phyloP scores from a whole-genome alignment of 2,797 vertebrate species.

The Myotis vivesi region DNA sequence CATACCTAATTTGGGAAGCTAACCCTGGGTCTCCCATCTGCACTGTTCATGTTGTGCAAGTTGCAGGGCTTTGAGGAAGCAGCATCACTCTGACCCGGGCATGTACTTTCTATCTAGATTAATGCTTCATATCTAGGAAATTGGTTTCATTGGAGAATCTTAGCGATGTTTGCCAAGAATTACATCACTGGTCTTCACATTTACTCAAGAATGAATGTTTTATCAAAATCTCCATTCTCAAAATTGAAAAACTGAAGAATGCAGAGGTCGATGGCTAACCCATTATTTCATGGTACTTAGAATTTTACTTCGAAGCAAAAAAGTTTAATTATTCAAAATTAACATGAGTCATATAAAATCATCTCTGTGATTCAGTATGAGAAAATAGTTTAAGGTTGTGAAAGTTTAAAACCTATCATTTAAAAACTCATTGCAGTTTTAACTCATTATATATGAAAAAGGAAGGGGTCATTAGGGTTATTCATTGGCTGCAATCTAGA shows the following conservation, averaged over 20 bases:
- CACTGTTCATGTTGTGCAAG: neutral
- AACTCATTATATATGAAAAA: neutral
- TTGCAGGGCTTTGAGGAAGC: neutral
- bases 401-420: slow-evolving; percentile 25
- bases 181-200: slow-evolving; percentile 2
- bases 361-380: neutral
- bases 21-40: neutral
- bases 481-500: neutral
- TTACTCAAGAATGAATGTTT: slow-evolving; percentile 26
- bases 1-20: neutral
- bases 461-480: neutral
- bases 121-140: neutral
- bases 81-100: neutral
- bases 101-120: neutral
- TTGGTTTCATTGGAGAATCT: slow-evolving; percentile 2
- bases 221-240: neutral
- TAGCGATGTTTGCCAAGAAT: neutral
- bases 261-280: neutral
- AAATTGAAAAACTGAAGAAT: slow-evolving; percentile 38
- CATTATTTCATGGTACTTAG: neutral
- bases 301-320: neutral
- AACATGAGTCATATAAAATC: neutral
- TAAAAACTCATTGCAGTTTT: slow-evolving; percentile 21
- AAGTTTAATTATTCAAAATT: slow-evolving; percentile 22
- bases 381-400: neutral